Evolutionary conservation across 2,113 vertebrate species (phyloP).

Genomic region (Regulus satrapa): DNA sequence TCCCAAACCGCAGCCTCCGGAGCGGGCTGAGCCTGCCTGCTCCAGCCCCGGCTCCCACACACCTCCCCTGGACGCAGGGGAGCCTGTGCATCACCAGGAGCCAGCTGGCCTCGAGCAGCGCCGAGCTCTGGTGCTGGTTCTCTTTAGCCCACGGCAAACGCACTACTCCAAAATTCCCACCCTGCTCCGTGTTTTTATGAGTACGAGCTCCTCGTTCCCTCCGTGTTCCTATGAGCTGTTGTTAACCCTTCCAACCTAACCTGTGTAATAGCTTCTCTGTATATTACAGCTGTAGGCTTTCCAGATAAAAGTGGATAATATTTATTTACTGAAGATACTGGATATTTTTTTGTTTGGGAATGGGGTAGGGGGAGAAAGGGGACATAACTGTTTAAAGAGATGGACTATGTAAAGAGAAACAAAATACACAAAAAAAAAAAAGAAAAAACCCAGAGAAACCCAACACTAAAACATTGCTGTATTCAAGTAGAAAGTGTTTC

Average conservation of each 20-base stretch:
- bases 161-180: background rate
- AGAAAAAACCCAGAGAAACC: conserved; percentile 53
- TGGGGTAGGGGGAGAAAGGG: conserved; percentile 39
- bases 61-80: background rate
- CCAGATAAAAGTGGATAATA: conserved; percentile 58
- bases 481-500: conserved; percentile 35
- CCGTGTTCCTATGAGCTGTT: background rate
- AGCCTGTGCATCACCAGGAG: background rate
- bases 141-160: background rate
- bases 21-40: background rate
- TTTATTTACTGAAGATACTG: conserved; percentile 68
- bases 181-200: conserved; percentile 30
- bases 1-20: background rate
- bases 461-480: conserved; percentile 29
- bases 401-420: conserved; percentile 29
- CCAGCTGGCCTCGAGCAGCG: background rate
- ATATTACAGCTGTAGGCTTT: conserved; percentile 52
- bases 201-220: background rate
- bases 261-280: conserved; percentile 27
- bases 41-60: background rate
- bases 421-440: background rate
- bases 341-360: conserved; percentile 59
- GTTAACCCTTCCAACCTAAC: background rate
- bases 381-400: conserved; percentile 39
- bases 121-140: background rate